Percentiles rank a stretch among this genome's conserved stretches.
Conservation (phyloP, 2,888 invertebrate genomes). For the Cosmopolites sordidus region DNA sequence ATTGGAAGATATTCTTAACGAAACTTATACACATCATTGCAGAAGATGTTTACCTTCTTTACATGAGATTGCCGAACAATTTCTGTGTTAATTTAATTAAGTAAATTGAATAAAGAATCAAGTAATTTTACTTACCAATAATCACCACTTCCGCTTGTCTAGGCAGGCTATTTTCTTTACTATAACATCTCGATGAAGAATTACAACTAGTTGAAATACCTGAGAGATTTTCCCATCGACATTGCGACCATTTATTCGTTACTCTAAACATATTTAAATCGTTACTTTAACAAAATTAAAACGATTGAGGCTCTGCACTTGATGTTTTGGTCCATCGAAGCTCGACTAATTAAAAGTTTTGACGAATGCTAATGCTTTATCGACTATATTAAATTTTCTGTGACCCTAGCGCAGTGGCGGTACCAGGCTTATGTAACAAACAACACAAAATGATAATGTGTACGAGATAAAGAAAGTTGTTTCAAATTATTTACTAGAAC, state of each 20-base stretch:
- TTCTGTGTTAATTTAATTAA: too few species aligned
- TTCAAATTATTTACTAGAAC: too few species aligned
- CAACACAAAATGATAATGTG: neutral
- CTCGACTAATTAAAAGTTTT: neutral
- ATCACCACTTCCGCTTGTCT: slow-evolving; percentile 34
- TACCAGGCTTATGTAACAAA: neutral
- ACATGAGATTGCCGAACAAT: too few species aligned
- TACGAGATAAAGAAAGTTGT: too few species aligned
- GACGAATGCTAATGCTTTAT: neutral
- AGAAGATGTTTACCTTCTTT: too few species aligned
- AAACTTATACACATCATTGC: too few species aligned
- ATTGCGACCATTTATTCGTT: slow-evolving; percentile 8
- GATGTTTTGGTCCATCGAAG: slow-evolving; percentile 8
- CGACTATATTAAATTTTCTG: neutral
- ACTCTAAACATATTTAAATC: slow-evolving; percentile 19
- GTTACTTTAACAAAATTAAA: neutral
- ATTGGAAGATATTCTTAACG: too few species aligned
- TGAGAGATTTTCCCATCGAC: slow-evolving; percentile 10
- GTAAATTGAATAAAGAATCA: too few species aligned
- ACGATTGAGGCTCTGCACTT: neutral
- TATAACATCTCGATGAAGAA: slow-evolving; percentile 18
- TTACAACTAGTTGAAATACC: slow-evolving; percentile 5
- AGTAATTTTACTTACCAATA: slow-evolving; percentile 35
- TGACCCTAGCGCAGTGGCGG: neutral
- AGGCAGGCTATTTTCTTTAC: slow-evolving; percentile 29